Percentiles rank a stretch among this genome's conserved stretches.
Evolutionary conservation across 1,140 invertebrate species (phyloP).

Genomic region (Aphis gossypii): DNA sequence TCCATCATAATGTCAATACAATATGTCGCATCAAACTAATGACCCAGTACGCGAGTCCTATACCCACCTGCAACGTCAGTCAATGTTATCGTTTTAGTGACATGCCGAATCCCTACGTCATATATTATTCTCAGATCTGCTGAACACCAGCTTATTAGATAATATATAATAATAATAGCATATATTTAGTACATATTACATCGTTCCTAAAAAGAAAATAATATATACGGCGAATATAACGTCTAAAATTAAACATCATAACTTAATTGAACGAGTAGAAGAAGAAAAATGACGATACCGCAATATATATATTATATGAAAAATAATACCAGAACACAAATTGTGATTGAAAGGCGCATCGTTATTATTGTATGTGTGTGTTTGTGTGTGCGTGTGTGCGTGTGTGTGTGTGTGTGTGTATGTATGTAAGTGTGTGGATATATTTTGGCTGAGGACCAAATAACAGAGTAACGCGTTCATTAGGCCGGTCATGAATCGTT

Average conservation of each 20-base stretch:
- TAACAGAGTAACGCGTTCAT: conserved; percentile 40
- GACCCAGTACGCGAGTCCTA: neutral
- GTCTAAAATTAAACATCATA: conserved; percentile 44
- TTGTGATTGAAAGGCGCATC: conserved; percentile 49
- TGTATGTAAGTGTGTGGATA: neutral
- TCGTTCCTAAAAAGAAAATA: neutral
- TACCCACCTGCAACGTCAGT: neutral
- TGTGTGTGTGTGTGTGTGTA: neutral
- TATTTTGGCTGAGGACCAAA: conserved; percentile 30
- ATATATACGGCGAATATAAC: neutral
- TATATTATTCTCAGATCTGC: neutral
- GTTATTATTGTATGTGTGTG: neutral
- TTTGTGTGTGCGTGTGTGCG: neutral
- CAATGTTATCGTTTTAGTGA: neutral
- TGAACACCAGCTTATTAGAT: neutral
- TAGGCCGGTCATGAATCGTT: conserved; percentile 52
- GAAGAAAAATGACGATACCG: neutral
- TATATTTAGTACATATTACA: neutral
- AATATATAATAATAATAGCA: neutral
- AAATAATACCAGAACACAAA: conserved; percentile 59
- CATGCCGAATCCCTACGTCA: neutral
- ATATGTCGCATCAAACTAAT: neutral
- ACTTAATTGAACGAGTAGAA: neutral
- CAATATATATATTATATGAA: neutral
- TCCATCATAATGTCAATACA: neutral